Evolutionary conservation across 2,888 invertebrate species (phyloP), one percentile per base, ranked within the genome.

Genomic region (Matsumyia berberina): DNA sequence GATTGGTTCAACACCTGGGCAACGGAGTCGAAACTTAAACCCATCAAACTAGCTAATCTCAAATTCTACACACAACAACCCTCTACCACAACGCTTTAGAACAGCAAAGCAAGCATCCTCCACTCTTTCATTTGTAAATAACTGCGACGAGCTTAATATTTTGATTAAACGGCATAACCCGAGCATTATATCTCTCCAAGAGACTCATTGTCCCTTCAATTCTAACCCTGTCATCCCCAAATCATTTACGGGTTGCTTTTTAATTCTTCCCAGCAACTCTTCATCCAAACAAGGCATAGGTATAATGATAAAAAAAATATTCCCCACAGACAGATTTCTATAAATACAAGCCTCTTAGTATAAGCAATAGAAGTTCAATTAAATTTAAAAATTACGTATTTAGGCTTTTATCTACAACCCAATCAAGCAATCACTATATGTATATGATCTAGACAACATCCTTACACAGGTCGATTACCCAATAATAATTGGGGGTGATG

Each of bases 51-150:
- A 7, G 8, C 33, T 12, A 55, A 55, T 11, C 55, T 24, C 15
- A 9, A 33, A 55, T 35, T 35, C 9, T 29, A 2, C 24, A 24
- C 24, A 24, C 24, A 24, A 24, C 1, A 33, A 33, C 33, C 1
- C 33, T 33, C 7, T 7, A 6, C 33, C 33, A 5, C 49, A 11
- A 11, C 24, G 11, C 49, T 5, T 49, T 8, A 19, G 11, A 3
- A 29, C 24, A 49, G 29, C 29, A 53, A 19, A 6, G 2, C 19
- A n/a, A n/a, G n/a, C 31, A 12, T 12, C 53, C 33, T 53, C 53
- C 19, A 53, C 53, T 33, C n/a, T 33, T 53, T 53, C 53, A 53
- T n/a, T 49, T 19, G 49, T n/a, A 64, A 64, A 49, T 8, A 62
- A 62, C 19, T 37, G 39, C 37, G 57, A 57, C 31, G 57, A 57